Evolutionary conservation across 2,888 invertebrate genomes (phyloP).

Genomic region (Platycheirus albimanus): DNA sequence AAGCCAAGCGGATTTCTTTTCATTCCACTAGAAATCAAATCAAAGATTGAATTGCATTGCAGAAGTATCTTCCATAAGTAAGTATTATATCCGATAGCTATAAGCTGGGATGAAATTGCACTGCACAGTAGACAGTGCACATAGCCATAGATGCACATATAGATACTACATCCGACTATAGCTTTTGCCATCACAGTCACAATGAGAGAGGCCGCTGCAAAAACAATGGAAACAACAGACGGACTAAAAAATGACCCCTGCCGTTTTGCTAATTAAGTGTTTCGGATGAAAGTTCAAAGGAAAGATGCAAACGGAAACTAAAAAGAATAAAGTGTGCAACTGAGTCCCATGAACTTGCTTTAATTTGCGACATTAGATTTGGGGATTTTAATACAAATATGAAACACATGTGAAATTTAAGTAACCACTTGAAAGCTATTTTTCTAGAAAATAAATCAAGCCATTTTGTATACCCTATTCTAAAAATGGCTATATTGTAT

Average conservation of each 20-base stretch:
- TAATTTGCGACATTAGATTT: too few species aligned
- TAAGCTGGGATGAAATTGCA: background rate
- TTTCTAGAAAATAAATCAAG: too few species aligned
- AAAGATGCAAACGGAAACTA: constrained; percentile 10
- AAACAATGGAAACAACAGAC: constrained; percentile 32
- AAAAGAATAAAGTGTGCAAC: background rate
- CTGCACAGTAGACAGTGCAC: background rate
- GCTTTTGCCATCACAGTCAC: background rate
- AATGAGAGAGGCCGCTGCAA: background rate
- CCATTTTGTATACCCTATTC: too few species aligned
- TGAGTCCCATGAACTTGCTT: too few species aligned
- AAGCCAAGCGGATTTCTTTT: constrained; percentile 36
- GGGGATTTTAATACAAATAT: too few species aligned
- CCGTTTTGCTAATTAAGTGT: constrained; percentile 61
- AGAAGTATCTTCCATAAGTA: background rate
- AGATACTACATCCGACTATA: background rate
- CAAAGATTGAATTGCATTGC: constrained; percentile 41
- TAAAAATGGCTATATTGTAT: too few species aligned
- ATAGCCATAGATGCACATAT: background rate
- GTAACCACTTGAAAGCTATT: too few species aligned
- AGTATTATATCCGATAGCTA: constrained; percentile 5
- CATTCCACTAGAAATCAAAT: constrained; percentile 37
- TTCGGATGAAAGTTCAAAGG: constrained; percentile 41
- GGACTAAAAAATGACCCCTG: constrained; percentile 38
- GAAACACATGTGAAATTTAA: too few species aligned